Evolutionary conservation across 1,140 invertebrate genomes (phyloP).

Genomic region (Acromyrmex heyeri): DNA sequence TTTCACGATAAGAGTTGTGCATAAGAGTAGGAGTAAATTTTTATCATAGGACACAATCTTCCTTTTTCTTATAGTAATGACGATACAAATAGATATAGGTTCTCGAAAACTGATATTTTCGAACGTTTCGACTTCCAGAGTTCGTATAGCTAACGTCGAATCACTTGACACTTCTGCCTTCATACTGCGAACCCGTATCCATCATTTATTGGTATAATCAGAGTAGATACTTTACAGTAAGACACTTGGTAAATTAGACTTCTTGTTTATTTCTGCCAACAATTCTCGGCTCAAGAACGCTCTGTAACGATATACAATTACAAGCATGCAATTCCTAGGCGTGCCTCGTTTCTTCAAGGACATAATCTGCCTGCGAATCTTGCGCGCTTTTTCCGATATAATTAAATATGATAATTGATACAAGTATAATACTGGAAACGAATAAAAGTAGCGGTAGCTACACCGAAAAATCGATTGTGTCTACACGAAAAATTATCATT

Average conservation of each 20-base stretch:
- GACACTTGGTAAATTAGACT: conserved; percentile 64
- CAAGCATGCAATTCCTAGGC: conserved; percentile 38
- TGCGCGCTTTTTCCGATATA: conserved; percentile 7
- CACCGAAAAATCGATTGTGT: conserved; percentile 8
- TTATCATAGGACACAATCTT: conserved; percentile 30
- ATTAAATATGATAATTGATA: background rate
- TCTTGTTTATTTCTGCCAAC: conserved; percentile 63
- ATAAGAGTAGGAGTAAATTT: conserved; percentile 36
- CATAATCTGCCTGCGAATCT: conserved; percentile 40
- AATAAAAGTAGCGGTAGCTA: background rate
- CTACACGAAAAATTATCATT: background rate
- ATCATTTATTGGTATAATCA: conserved; percentile 46
- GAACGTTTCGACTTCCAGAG: conserved; percentile 31
- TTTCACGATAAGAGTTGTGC: background rate
- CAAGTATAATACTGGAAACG: background rate
- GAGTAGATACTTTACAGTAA: conserved; percentile 59
- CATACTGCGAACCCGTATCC: conserved; percentile 44
- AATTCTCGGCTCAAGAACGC: conserved; percentile 43
- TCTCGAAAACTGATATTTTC: conserved; percentile 34
- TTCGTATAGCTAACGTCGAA: conserved; percentile 31
- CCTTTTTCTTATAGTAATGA: conserved; percentile 32
- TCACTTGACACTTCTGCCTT: conserved; percentile 8
- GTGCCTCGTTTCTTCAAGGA: conserved; percentile 41
- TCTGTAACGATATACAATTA: conserved; percentile 46
- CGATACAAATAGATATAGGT: conserved; percentile 49